Base-by-base conservation (phyloP, 2,888 invertebrate genomes). In the Trisateles emortualis region DNA sequence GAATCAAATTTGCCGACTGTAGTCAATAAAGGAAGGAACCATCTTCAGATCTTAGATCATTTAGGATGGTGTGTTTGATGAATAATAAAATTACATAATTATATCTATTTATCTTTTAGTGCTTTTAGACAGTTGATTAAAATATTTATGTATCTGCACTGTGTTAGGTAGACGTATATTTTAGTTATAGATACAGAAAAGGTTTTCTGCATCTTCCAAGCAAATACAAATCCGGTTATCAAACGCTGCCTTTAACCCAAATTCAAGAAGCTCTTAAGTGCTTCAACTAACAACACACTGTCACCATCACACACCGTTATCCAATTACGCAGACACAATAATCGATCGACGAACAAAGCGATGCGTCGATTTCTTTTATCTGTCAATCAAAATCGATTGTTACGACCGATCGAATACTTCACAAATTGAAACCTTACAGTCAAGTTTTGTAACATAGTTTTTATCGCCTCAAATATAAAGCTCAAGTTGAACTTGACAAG, bases 321-420 rank as follows among this genome's bases (percentile, higher is more conserved):
- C 84, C 86, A 87, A 88, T 88, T 88, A 87, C 80, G 64, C 56
- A 54, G 73, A 82, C 74, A 76, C 76, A 79, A 83, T 86, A 87
- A 87, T 87, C 86, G 82, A 85, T 81, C 74, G 71, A 76, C 73
- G 76, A 77, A 86, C 86, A 85, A 86, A 82, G 83, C 79, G 78
- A 77, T 73, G 79, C 81, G 78, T 77, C 78, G 82, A 71, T 71
- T 87, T 87, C 86, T 88, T 88, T 88, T 86, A 87, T 87, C 83
- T 79, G 88, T 87, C 88, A 88, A 85, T 88, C 88, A 88, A 86
- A 79, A 74, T 78, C 81, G 83, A 88, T 87, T 87, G 86, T 84
- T 79, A 74, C 76, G 83, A 80, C 72, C 77, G 72, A 83, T 81
- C 78, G 74, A 68, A 61, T 57, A 39, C 39, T 45, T 17, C 9